Evolutionary conservation across 30 jellyfish, hydroid and myxozoan species (phyloP).

Genomic region (Aurelia sp.): DNA sequence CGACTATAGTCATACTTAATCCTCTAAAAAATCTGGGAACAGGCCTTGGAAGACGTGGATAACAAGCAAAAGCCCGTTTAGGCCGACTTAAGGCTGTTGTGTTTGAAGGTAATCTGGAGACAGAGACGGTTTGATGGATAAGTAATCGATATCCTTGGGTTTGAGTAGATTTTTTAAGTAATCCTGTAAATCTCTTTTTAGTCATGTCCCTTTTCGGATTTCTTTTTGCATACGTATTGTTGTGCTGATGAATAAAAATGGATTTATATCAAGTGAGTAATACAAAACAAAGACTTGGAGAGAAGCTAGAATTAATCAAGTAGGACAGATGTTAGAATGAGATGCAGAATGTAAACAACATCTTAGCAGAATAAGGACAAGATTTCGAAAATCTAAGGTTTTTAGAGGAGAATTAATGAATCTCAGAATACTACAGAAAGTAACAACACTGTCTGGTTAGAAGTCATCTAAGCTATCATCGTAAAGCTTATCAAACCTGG

Average conservation of each 20-base stretch:
- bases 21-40: constrained; percentile 43
- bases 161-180: constrained; percentile 45
- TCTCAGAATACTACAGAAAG: too few relatives aligned
- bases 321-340: constrained; percentile 1
- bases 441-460: too few relatives aligned
- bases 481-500: too few relatives aligned
- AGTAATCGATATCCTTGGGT: constrained; percentile 60
- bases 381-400: too few relatives aligned
- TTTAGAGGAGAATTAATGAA: too few relatives aligned
- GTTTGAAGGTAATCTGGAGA: constrained; percentile 61
- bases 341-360: neutral
- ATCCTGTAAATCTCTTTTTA: constrained; percentile 42
- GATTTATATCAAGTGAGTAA: neutral
- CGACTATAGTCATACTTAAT: constrained; percentile 15
- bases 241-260: constrained; percentile 18
- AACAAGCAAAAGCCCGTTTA: constrained; percentile 23
- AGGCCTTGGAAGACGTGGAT: constrained; percentile 23
- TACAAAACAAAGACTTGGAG: constrained; percentile 24
- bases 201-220: constrained; percentile 42
- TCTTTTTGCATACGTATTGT: constrained; percentile 7
- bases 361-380: too few relatives aligned
- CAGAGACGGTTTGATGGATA: constrained; percentile 58
- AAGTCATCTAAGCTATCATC: too few relatives aligned
- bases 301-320: constrained; percentile 35
- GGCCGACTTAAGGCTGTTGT: constrained; percentile 55